Base-by-base conservation (phyloP, 2,113 vertebrate species). In the Urocitellus parryii region DNA sequence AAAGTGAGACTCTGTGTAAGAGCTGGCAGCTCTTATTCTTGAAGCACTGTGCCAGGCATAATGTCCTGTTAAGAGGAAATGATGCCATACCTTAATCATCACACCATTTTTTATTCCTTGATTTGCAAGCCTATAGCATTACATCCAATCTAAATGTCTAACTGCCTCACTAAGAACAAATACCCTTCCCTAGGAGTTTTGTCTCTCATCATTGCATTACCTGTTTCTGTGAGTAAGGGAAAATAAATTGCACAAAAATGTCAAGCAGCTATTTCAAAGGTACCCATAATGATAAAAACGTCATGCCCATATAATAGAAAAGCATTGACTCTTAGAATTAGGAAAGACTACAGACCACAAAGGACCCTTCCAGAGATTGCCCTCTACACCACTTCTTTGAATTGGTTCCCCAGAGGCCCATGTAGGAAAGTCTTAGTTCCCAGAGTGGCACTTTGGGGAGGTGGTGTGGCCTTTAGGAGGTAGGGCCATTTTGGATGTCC, bases 151-250 rank as follows among this genome's bases (percentile, higher is more conserved):
- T 17, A 37, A n/a, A 56, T 37, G 4, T 53, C 42, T 70, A 56
- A 76, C 11, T 78, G 4, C 2, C 17, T 61, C 32, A 73, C 12
- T 42, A 53, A 14, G 22, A 91, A 96, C 67, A 94, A 39, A 83
- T 56, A 76, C n/a, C 34, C 4, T 63, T 20, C n/a, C 45, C 34
- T 65, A 68, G 18, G 24, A 88, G 80, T 45, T 84, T 90, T 63
- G 27, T 88, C 53, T 97, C 32, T 90, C 51, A 2, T 32, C 0
- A 53, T 53, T 77, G 32, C 24, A 25, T 53, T 58, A 37, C 24
- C 20, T 70, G 70, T 95, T 76, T 94, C 12, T 37, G 68, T 78
- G 78, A 92, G 78, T 29, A 81, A 89, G 32, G 20, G 27, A 78
- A 86, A 87, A 32, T 72, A 63, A 14, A 22, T 32, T 76, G 53